These are phyloP conservation scores for Vireo altiloquus DNA, from an alignment of 2,113 vertebrate genomes.

Conservation along the genomic window DNA sequence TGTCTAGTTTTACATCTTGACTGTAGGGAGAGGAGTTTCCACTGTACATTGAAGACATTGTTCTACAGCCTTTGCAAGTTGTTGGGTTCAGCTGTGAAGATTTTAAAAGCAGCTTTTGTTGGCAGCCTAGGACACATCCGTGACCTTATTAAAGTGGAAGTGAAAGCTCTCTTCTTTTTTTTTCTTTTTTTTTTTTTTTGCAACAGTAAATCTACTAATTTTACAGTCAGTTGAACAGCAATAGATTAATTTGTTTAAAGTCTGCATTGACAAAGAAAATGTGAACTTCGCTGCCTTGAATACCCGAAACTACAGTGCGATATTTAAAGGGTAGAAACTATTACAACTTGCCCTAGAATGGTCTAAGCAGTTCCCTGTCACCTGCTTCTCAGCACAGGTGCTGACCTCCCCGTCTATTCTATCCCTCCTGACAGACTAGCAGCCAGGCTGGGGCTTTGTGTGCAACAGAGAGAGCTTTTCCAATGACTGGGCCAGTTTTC, in stretches of 20 bases:
- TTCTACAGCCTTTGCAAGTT: constrained; percentile 59
- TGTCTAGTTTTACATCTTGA: constrained; percentile 46
- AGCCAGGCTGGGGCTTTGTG: constrained; percentile 75
- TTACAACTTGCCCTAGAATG: constrained; percentile 69
- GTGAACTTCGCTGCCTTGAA: constrained; percentile 85
- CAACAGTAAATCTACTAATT: constrained; percentile 90
- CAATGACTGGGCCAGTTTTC: constrained; percentile 66
- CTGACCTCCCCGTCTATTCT: constrained; percentile 70
- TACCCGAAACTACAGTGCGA: constrained; percentile 74
- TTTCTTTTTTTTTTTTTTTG: constrained; percentile 65
- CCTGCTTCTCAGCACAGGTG: constrained; percentile 86
- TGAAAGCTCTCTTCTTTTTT: constrained; percentile 60
- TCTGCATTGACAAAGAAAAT: constrained; percentile 80
- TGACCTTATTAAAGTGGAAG: constrained; percentile 74
- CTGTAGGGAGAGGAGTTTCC: constrained; percentile 41
- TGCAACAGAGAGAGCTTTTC: constrained; percentile 71
- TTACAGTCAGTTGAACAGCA: constrained; percentile 95
- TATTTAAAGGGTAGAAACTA: constrained; percentile 70
- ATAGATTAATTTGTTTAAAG: constrained; percentile 92
- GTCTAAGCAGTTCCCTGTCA: constrained; percentile 75
- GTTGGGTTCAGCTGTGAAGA: constrained; percentile 68
- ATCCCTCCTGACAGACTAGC: constrained; percentile 70
- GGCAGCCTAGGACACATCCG: constrained; percentile 66
- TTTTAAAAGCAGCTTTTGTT: constrained; percentile 78
- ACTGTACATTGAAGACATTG: constrained; percentile 60